phyloP scores from a whole-genome alignment of 1,140 invertebrate genomes.

The Arion vulgaris region DNA sequence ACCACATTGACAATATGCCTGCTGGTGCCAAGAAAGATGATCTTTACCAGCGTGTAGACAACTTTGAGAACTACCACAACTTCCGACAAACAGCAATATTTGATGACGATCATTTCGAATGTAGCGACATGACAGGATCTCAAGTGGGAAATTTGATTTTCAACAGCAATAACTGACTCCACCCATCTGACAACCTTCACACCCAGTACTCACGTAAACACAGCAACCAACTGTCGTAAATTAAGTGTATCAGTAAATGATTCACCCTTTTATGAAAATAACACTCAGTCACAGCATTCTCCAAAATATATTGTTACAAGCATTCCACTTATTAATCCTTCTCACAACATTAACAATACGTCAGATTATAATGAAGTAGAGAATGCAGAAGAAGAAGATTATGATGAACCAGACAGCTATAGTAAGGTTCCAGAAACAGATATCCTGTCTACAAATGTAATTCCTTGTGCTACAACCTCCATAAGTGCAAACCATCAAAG shows the following conservation, averaged over 20 bases:
- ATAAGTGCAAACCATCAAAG: neutral
- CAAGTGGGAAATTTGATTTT: neutral
- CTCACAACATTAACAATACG: too few species aligned
- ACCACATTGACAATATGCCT: neutral
- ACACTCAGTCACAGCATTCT: too few species aligned
- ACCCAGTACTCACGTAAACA: too few species aligned
- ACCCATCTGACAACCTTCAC: too few species aligned
- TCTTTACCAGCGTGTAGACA: neutral
- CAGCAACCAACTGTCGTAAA: too few species aligned
- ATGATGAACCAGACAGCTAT: neutral
- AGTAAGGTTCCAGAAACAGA: neutral
- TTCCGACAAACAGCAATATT: neutral
- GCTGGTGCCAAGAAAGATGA: neutral
- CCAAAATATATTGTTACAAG: too few species aligned
- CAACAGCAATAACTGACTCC: neutral
- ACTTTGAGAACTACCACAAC: neutral
- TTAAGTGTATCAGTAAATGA: too few species aligned
- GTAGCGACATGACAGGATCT: neutral
- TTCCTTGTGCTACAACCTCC: neutral
- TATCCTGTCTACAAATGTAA: neutral
- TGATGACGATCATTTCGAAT: constrained; percentile 28
- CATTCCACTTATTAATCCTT: too few species aligned
- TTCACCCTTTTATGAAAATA: too few species aligned
- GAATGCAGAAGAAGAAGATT: neutral
- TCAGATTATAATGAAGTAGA: too few species aligned